Evolutionary conservation across 1,140 invertebrate species (phyloP), one percentile per base, ranked within the genome.

Genomic region (Trichonephila clavipes): DNA sequence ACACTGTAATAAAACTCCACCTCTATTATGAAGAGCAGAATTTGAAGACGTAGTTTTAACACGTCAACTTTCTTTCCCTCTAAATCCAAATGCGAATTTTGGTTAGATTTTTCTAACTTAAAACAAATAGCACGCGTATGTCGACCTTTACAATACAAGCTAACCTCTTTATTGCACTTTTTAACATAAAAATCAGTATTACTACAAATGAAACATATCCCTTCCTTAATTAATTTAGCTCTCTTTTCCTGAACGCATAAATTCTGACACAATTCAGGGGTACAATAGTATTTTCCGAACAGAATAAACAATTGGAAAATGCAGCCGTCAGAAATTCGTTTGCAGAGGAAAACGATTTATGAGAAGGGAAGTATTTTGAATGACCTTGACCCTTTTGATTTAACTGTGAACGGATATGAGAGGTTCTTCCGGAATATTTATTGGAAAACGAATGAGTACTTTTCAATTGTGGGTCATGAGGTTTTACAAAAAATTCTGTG

Each of bases 371-470:
- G 21, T 8, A 66, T 66, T 19, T 4, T 1, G 5, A 24, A 66
- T 66, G 7, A 18, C 6, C 62, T 21, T 4, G 2, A 40, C 34
- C 34, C 34, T 14, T 64, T 64, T 64, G 21, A 21, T 64, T 18
- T 8, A 0, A 18, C 61, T 62, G 12, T 4, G 14, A 0, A 19
- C 0, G 4, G 8, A 4, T 5, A n/a, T 64, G 1, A 14, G 0
- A 10, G 12, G 16, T 19, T 18, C 1, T 64, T 64, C n/a, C 62
- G 62, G 62, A n/a, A 21, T 18, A 64, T 64, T 64, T 21, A n/a
- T 64, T 21, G 5, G 62, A 64, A 64, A n/a, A 64, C 62, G 19
- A 21, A 8, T n/a, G 62, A 64, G 14, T 21, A 21, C 18, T 0
- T 21, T 64, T 64, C 0, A 16, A 5, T 62, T 62, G 61, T 14